Evolutionary conservation across 2,113 vertebrate genomes (phyloP), one percentile per base, ranked within the genome.

Genomic region (Tympanuchus pallidicinctus): DNA sequence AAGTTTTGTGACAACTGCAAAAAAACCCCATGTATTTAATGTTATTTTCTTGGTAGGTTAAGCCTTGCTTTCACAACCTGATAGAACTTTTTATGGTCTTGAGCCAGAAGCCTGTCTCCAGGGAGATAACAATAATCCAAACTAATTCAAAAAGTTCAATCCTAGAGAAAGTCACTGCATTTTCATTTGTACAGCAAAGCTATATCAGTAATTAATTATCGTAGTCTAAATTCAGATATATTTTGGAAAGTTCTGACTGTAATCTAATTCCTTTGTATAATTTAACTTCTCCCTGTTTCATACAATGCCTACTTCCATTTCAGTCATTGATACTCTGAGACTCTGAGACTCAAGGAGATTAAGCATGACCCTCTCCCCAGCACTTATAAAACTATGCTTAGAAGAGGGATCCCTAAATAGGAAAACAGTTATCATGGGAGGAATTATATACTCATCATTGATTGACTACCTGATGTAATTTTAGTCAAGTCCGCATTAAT

Each of bases 1-100:
- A 76, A 90, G 36, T 57, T 92, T 86, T 78, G 61, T 82, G 88
- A 82, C 85, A 89, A 66, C 28, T 85, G 82, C 79, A 91, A 88
- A 45, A 47, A 92, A 38, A 10, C 36, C 87, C 87, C 22, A 45
- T 21, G 47, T 24, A 14, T 71, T 94, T 92, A 61, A 60, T 22
- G 30, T 32, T 92, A 17, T 48, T 73, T 86, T 90, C 61, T 48
- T 73, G 10, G 6, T 86, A 42, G 19, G 20, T 71, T 87, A 82
- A 87, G 28, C 20, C 30, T 79, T 82, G 10, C 20, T 91, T 87
- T 36, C 24, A 5, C 65, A 75, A 43, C 20, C 22, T 91, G 43
- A 70, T n/a, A 69, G 74, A 91, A 27, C 17, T 87, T 94, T 89
- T 60, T 52, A 7, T 69, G 25, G 17, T 80, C 43, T 85, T 0